Conservation (phyloP, 1,140 invertebrate species). For the Drosophila hydei region DNA sequence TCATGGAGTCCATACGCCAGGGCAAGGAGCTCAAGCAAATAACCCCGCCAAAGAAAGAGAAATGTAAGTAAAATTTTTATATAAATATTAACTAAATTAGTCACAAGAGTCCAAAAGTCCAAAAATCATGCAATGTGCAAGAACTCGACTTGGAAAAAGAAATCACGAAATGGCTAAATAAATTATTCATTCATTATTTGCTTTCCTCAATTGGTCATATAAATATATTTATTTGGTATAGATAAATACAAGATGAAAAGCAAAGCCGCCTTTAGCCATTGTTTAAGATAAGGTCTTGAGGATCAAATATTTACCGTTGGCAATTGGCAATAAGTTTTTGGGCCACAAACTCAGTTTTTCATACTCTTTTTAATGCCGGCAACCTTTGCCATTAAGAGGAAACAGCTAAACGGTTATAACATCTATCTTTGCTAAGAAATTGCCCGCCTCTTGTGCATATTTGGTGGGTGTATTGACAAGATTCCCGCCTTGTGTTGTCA, state of each 20-base stretch:
- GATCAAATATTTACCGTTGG: background rate
- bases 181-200: no score
- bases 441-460: slow-evolving; percentile 14
- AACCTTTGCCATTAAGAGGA: slow-evolving; percentile 7
- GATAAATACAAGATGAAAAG: background rate
- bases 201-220: background rate
- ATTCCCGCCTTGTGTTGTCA: slow-evolving; percentile 48
- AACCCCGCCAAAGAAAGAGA: slow-evolving; percentile 67
- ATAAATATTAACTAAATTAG: background rate
- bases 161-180: background rate
- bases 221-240: background rate
- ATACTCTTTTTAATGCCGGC: background rate
- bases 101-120: background rate
- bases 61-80: slow-evolving; percentile 63
- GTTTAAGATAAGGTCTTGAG: background rate
- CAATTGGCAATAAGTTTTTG: no score
- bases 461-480: slow-evolving; percentile 18
- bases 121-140: background rate
- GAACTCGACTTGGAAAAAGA: background rate
- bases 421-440: slow-evolving; percentile 7
- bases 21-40: slow-evolving; percentile 89
- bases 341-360: background rate
- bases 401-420: slow-evolving; percentile 8
- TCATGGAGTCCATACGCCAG: slow-evolving; percentile 94
- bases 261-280: background rate